Conservation (phyloP, 2,888 invertebrate species). For the Dendrolimus pini region DNA sequence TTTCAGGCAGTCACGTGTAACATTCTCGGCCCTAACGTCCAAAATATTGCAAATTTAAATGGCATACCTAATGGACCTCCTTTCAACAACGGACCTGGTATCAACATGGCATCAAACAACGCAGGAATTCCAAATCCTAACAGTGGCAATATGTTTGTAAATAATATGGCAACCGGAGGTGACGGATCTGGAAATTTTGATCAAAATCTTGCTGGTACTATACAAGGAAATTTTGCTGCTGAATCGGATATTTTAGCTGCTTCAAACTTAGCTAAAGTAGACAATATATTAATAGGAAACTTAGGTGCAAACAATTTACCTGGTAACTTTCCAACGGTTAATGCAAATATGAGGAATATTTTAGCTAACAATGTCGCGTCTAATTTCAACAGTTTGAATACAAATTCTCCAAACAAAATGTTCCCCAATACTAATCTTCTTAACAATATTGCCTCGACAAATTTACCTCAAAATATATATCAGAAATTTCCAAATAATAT, state of each 20-base stretch:
- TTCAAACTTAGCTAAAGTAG: background rate
- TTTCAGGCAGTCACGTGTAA: background rate
- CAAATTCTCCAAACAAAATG: background rate
- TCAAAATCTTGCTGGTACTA: background rate
- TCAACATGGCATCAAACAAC: background rate
- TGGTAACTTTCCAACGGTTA: background rate
- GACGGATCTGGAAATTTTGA: background rate
- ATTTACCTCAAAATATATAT: conserved; percentile 1
- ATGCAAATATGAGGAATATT: background rate
- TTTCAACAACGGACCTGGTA: background rate
- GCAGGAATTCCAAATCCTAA: too few species aligned
- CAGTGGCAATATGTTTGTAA: too few species aligned
- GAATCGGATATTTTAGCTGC: background rate
- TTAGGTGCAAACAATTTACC: background rate
- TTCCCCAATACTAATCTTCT: conserved; percentile 1
- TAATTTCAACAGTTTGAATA: conserved; percentile 2
- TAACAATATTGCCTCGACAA: background rate
- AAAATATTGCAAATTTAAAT: background rate
- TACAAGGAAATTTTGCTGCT: background rate
- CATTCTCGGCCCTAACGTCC: background rate
- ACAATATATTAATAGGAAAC: background rate
- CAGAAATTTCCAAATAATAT: background rate
- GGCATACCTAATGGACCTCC: background rate
- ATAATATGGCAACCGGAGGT: background rate
- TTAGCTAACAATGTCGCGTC: background rate